These are phyloP conservation scores for Phataginus tricuspis DNA, from an alignment of 2,797 vertebrate species.

Conservation along the genomic window DNA sequence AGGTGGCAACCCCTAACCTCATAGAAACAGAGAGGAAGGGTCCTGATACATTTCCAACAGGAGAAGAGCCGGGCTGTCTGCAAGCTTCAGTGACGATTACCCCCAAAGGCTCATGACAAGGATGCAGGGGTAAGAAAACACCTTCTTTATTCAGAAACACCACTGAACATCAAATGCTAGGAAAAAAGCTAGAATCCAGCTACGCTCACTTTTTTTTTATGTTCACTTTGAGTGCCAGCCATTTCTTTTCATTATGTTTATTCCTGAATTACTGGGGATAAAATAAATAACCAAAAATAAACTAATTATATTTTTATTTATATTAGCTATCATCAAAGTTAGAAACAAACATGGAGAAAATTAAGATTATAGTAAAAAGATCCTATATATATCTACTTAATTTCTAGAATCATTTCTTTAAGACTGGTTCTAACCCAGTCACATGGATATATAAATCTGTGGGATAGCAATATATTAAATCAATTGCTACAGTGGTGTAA, in stretches of 20 bases:
- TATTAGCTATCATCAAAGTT: not conserved
- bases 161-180: not conserved
- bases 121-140: not conserved
- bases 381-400: not conserved
- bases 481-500: conserved; percentile 55
- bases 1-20: not conserved
- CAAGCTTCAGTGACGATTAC: not conserved
- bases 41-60: not conserved
- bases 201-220: not conserved
- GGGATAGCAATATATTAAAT: conserved; percentile 33
- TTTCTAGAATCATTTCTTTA: conserved; percentile 49
- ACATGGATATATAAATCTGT: conserved; percentile 43
- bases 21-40: too few relatives aligned
- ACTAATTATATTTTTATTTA: not conserved
- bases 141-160: not conserved
- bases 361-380: conserved; percentile 53
- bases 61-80: not conserved
- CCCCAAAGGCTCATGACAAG: not conserved
- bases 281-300: conserved; percentile 19
- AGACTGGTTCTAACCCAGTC: not conserved
- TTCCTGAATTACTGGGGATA: not conserved
- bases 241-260: not conserved
- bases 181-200: not conserved
- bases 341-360: not conserved
- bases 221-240: not conserved